Percentiles rank a stretch among this genome's conserved stretches.
Evolutionary conservation across 2,113 vertebrate genomes (phyloP).

Genomic region (Drymodes brunneopygia): DNA sequence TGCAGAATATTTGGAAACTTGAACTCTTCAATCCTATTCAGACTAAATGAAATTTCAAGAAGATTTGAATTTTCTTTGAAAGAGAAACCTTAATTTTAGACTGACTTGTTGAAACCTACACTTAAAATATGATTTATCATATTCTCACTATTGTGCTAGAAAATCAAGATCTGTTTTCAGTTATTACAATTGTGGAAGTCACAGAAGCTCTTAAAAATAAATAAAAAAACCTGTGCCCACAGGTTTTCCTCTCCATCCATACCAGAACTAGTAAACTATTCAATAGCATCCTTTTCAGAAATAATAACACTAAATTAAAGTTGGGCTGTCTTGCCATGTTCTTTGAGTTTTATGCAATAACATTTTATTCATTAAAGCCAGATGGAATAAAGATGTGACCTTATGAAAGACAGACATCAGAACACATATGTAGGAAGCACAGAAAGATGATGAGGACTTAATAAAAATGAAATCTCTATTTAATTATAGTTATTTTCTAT

Average conservation of each 20-base stretch:
- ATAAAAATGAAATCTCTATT: neutral
- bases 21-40: neutral
- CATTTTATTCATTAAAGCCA: neutral
- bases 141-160: neutral
- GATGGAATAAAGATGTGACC: neutral
- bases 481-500: constrained; percentile 2
- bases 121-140: neutral
- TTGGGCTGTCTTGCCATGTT: neutral
- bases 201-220: neutral
- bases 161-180: neutral
- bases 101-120: neutral
- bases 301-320: neutral
- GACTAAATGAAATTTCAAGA: neutral
- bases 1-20: neutral
- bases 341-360: neutral
- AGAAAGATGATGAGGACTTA: neutral
- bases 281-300: neutral
- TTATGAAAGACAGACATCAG: neutral
- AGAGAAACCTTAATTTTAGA: neutral
- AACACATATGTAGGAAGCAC: neutral
- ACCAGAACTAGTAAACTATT: neutral
- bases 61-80: neutral
- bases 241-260: neutral
- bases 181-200: neutral
- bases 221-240: neutral